These are phyloP conservation scores for Notocelia uddmanniana DNA, from an alignment of 2,888 invertebrate species.

Conservation along the genomic window DNA sequence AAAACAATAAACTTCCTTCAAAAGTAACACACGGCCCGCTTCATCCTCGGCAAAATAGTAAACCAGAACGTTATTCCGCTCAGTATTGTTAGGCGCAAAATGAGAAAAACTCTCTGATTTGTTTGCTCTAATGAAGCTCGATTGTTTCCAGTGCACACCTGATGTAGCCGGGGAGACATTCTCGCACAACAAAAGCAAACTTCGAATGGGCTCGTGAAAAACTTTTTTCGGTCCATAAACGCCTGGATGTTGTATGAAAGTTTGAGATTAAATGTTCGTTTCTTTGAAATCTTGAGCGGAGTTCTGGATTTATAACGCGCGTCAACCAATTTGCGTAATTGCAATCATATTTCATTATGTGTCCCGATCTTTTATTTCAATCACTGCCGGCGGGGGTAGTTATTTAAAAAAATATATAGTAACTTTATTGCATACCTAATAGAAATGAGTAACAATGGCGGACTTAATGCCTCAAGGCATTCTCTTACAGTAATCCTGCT, in stretches of 20 bases:
- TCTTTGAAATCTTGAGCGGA: slow-evolving; percentile 10
- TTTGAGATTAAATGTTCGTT: slow-evolving; percentile 37
- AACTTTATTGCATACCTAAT: no score
- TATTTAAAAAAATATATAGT: no score
- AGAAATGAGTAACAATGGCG: no score
- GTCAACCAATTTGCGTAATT: slow-evolving; percentile 21
- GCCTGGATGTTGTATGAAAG: slow-evolving; percentile 35
- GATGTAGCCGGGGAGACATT: slow-evolving; percentile 54
- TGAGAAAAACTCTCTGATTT: slow-evolving; percentile 51
- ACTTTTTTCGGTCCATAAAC: slow-evolving; percentile 41
- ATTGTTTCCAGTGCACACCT: slow-evolving; percentile 64
- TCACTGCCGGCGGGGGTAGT: no score
- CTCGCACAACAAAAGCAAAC: slow-evolving; percentile 53
- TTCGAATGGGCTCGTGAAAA: slow-evolving; percentile 39
- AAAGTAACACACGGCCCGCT: not conserved
- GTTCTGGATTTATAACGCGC: slow-evolving; percentile 18
- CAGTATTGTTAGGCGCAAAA: slow-evolving; percentile 46
- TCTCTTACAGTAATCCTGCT: no score
- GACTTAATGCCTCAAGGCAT: no score
- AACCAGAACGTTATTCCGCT: slow-evolving; percentile 28
- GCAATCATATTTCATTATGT: not conserved
- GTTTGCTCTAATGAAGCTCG: slow-evolving; percentile 62
- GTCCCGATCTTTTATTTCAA: not conserved
- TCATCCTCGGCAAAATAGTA: slow-evolving; percentile 8
- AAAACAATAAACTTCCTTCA: not conserved